Percentiles rank a stretch among this genome's conserved stretches.
Conservation (phyloP, 2,888 invertebrate genomes). For the Scotopteryx bipunctaria region DNA sequence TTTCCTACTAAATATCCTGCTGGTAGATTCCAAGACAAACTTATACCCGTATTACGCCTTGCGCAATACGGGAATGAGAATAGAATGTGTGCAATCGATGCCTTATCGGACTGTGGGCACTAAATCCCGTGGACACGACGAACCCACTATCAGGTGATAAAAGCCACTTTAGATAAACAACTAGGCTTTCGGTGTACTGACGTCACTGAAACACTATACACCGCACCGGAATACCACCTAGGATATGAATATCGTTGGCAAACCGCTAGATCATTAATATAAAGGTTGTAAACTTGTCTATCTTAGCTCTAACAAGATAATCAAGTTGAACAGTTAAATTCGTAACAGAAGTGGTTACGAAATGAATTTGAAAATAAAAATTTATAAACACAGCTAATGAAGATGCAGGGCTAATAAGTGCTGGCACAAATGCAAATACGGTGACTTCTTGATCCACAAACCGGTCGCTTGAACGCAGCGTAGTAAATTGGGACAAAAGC, state of each 20-base stretch:
- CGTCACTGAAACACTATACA: constrained; percentile 49
- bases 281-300: constrained; percentile 9
- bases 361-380: background rate
- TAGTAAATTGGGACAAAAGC: background rate
- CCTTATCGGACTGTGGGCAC: constrained; percentile 50
- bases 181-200: constrained; percentile 43
- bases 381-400: background rate
- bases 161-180: constrained; percentile 65
- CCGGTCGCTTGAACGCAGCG: constrained; percentile 3
- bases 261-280: constrained; percentile 29
- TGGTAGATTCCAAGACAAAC: constrained; percentile 4
- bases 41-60: constrained; percentile 1
- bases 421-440: background rate
- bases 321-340: too few relatives aligned
- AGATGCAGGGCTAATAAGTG: background rate
- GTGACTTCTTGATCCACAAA: background rate
- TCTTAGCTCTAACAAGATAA: constrained; percentile 1
- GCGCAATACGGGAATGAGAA: constrained; percentile 2
- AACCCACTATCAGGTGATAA: constrained; percentile 62
- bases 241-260: constrained; percentile 26
- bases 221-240: constrained; percentile 37
- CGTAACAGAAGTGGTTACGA: too few relatives aligned
- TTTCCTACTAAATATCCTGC: too few relatives aligned
- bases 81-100: constrained; percentile 36
- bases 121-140: constrained; percentile 50